Conservation (phyloP, 2,797 vertebrate genomes). For the Acanthopagrus latus region DNA sequence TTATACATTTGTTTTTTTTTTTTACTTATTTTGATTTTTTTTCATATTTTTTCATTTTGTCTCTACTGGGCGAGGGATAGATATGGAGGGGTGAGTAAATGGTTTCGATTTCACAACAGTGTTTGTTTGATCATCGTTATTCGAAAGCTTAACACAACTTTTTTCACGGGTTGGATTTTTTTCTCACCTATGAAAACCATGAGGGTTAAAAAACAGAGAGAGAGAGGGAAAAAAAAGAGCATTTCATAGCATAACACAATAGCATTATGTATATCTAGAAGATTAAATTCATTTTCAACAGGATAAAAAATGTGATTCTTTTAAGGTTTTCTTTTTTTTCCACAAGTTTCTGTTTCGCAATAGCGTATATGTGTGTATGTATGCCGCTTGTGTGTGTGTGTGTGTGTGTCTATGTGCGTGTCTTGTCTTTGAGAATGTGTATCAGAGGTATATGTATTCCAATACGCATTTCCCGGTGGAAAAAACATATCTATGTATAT, state of each 20-base stretch:
- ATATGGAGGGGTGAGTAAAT: slow-evolving; percentile 92
- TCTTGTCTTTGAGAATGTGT: slow-evolving; percentile 69
- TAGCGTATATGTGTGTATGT: slow-evolving; percentile 56
- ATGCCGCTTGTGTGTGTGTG: slow-evolving; percentile 38
- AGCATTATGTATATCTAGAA: slow-evolving; percentile 91
- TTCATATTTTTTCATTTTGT: slow-evolving; percentile 61
- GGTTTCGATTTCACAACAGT: slow-evolving; percentile 89
- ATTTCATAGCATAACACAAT: slow-evolving; percentile 90
- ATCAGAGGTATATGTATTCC: slow-evolving; percentile 77
- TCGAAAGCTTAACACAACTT: slow-evolving; percentile 87
- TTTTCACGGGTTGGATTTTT: slow-evolving; percentile 53
- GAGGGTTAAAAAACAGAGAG: slow-evolving; percentile 67
- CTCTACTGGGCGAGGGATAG: slow-evolving; percentile 73
- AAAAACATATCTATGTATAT: slow-evolving; percentile 86
- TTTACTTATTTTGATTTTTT: slow-evolving; percentile 57
- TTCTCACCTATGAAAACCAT: slow-evolving; percentile 71
- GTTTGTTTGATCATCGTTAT: slow-evolving; percentile 88
- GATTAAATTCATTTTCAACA: slow-evolving; percentile 83
- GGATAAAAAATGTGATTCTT: slow-evolving; percentile 82
- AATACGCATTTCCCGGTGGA: slow-evolving; percentile 75
- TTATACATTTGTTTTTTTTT: slow-evolving; percentile 47
- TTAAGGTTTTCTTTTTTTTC: slow-evolving; percentile 58
- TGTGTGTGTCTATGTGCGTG: slow-evolving; percentile 42
- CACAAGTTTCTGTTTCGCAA: slow-evolving; percentile 72
- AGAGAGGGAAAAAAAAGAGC: slow-evolving; percentile 75